Conservation (phyloP, 2,888 invertebrate genomes). For the Sinhomidia bicolor region DNA sequence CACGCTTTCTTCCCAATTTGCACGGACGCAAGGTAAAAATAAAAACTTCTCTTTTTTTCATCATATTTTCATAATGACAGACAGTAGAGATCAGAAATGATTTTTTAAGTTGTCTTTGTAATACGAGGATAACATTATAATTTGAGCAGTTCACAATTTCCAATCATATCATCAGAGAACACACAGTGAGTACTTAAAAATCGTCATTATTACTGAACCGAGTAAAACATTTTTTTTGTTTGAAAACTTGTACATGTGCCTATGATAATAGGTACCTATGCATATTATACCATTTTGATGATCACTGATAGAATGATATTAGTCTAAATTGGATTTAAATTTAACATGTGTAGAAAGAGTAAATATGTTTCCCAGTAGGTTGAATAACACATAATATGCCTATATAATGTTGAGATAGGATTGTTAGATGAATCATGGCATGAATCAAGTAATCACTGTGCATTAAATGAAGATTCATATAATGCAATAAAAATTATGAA, state of each 20-base stretch:
- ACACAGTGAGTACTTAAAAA: conserved; percentile 5
- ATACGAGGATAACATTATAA: not conserved
- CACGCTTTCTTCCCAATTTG: conserved; percentile 80
- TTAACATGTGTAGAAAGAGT: not conserved
- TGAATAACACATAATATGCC: not conserved
- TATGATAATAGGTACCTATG: too few species aligned
- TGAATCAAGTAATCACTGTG: conserved; percentile 7
- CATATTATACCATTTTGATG: not conserved
- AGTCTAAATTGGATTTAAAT: conserved; percentile 34
- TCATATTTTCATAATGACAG: not conserved
- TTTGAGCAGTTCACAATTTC: not conserved
- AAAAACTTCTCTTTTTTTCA: conserved; percentile 49
- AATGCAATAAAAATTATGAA: not conserved
- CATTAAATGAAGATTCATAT: conserved; percentile 28
- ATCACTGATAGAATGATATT: not conserved
- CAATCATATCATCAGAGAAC: not conserved
- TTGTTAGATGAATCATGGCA: not conserved
- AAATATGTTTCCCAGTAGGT: not conserved
- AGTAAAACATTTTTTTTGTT: too few species aligned
- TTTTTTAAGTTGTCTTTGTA: not conserved
- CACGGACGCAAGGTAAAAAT: conserved; percentile 71
- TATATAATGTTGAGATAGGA: conserved; percentile 8
- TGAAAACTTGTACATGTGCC: too few species aligned
- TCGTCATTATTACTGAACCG: not conserved
- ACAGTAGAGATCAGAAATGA: not conserved